Percentiles rank a stretch among this genome's conserved stretches.
Evolutionary conservation across 1,140 invertebrate genomes (phyloP).

Genomic region (Trachelipus rathkii): DNA sequence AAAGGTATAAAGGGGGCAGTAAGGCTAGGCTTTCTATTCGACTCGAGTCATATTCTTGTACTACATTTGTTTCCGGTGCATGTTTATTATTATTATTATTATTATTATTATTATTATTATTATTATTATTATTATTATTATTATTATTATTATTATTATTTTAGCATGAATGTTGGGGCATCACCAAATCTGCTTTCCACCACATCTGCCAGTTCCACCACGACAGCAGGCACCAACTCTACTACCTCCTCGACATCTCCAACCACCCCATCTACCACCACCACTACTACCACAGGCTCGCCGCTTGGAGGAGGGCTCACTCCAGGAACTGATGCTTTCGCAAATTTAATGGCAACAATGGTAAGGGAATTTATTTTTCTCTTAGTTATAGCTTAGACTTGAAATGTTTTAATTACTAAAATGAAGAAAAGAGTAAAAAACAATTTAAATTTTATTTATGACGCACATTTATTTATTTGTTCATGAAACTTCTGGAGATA

Average conservation of each 20-base stretch:
- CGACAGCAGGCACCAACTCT: conserved; percentile 30
- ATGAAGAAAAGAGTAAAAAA: conserved; percentile 52
- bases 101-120: too few species aligned
- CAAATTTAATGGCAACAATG: conserved; percentile 44
- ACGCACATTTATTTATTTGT: too few species aligned
- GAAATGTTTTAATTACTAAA: conserved; percentile 25
- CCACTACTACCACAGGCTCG: conserved; percentile 47
- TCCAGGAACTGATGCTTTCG: conserved; percentile 43
- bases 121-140: too few species aligned
- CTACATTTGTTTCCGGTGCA: too few species aligned
- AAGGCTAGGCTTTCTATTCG: too few species aligned
- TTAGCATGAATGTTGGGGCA: conserved; percentile 31
- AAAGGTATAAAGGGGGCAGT: too few species aligned
- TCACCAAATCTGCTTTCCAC: conserved; percentile 46
- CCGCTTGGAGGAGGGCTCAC: conserved; percentile 17
- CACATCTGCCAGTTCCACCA: conserved; percentile 27
- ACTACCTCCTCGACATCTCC: conserved; percentile 23
- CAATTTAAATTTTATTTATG: too few species aligned
- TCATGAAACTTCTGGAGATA: too few species aligned
- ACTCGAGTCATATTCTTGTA: too few species aligned
- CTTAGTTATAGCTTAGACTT: background rate
- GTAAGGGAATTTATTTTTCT: conserved; percentile 18
- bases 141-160: too few species aligned
- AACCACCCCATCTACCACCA: conserved; percentile 41
- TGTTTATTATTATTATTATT: too few species aligned